Percentiles rank a stretch among this genome's conserved stretches.
Conservation (phyloP, 2,113 vertebrate genomes). For the Anguilla rostrata region DNA sequence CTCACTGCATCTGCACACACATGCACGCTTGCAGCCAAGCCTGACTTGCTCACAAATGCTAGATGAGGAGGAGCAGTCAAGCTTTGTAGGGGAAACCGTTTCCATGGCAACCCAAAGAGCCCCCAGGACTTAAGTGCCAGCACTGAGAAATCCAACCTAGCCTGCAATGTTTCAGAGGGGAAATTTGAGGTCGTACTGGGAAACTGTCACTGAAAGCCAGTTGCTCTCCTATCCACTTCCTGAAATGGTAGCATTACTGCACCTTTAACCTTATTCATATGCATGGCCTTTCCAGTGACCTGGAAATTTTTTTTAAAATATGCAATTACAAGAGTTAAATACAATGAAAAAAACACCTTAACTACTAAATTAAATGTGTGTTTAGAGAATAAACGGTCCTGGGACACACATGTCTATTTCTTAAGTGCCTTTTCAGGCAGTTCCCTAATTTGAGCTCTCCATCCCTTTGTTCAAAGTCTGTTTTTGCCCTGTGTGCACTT, state of each 20-base stretch:
- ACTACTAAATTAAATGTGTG: neutral
- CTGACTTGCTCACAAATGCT: constrained; percentile 59
- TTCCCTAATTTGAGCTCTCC: too few species aligned
- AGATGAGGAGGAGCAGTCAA: constrained; percentile 37
- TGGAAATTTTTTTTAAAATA: neutral
- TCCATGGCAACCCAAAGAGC: constrained; percentile 59
- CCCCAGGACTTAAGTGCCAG: constrained; percentile 55
- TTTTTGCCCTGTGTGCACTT: too few species aligned
- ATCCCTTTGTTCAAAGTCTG: too few species aligned
- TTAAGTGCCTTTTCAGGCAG: too few species aligned
- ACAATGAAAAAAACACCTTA: neutral
- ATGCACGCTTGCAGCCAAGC: constrained; percentile 49
- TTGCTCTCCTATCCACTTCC: neutral
- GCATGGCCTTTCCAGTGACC: neutral
- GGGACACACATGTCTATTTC: too few species aligned
- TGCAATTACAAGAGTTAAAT: neutral
- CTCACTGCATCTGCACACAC: neutral
- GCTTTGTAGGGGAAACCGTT: constrained; percentile 59
- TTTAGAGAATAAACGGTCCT: neutral
- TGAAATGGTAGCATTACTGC: neutral
- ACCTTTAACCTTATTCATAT: neutral
- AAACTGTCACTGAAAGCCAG: neutral
- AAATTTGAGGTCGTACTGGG: neutral
- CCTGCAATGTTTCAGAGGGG: neutral
- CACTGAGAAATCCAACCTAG: constrained; percentile 45